phyloP scores from a whole-genome alignment of 2,113 vertebrate genomes.

The Pithys albifrons region DNA sequence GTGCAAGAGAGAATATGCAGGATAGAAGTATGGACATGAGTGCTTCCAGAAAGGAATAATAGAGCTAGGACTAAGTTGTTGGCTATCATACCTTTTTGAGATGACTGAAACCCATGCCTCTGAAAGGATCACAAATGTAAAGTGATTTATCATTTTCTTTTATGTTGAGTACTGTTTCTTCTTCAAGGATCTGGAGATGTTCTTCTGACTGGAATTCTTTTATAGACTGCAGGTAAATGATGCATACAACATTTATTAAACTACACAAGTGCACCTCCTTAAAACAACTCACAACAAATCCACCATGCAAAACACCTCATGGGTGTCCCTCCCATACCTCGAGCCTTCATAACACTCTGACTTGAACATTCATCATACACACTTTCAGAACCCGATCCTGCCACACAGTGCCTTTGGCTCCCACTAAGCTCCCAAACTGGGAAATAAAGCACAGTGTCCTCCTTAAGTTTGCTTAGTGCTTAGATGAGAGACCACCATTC shows the following conservation, averaged over 20 bases:
- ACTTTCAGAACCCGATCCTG: neutral
- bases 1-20: neutral
- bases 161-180: constrained; percentile 79
- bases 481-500: neutral
- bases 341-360: neutral
- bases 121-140: constrained; percentile 91
- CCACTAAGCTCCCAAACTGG: neutral
- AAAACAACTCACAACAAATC: neutral
- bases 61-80: neutral
- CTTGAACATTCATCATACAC: neutral
- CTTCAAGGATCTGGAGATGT: constrained; percentile 85
- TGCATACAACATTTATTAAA: neutral
- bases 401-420: neutral
- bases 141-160: constrained; percentile 90
- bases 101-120: constrained; percentile 82
- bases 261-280: neutral
- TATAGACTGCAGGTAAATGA: constrained; percentile 82
- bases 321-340: rapidly evolving
- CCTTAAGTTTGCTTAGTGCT: neutral
- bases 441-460: neutral
- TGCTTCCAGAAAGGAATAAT: neutral
- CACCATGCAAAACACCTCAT: neutral
- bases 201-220: constrained; percentile 93
- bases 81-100: constrained; percentile 83
- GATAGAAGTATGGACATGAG: rapidly evolving